phyloP scores from a whole-genome alignment of 2,113 vertebrate genomes.

The Ceyx cyanopectus region DNA sequence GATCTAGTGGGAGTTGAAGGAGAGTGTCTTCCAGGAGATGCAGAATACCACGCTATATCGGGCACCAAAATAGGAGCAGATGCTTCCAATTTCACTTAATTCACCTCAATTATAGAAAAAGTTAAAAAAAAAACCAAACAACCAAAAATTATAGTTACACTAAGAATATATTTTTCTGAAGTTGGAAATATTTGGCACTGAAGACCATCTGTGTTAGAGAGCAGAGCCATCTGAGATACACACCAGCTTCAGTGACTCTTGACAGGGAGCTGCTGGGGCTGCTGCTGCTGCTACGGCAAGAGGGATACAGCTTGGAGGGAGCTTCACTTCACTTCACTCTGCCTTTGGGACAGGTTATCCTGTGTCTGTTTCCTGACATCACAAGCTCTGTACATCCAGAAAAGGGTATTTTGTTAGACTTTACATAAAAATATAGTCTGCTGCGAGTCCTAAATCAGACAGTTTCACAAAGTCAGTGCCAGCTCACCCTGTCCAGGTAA shows the following conservation, averaged over 20 bases:
- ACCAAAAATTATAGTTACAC: not conserved
- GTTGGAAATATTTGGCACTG: not conserved
- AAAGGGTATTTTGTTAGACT: not conserved
- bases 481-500: not conserved
- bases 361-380: not conserved
- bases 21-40: constrained; percentile 38
- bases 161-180: constrained; percentile 18
- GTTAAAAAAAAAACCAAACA: not conserved
- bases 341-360: not conserved
- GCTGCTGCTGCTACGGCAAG: not conserved
- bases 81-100: constrained; percentile 55
- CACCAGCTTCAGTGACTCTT: not conserved
- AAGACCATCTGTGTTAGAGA: not conserved
- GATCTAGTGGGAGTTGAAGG: constrained; percentile 33
- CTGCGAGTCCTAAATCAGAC: not conserved
- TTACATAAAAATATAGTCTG: not conserved
- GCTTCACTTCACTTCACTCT: not conserved
- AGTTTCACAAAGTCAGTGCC: not conserved
- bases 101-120: constrained; percentile 49
- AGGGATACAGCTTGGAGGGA: fast-evolving
- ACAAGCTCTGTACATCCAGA: not conserved
- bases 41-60: not conserved
- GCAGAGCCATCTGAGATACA: not conserved
- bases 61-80: not conserved
- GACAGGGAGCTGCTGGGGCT: not conserved